phyloP scores from a whole-genome alignment of 2,113 vertebrate genomes.

The Chaetodon trifascialis region DNA sequence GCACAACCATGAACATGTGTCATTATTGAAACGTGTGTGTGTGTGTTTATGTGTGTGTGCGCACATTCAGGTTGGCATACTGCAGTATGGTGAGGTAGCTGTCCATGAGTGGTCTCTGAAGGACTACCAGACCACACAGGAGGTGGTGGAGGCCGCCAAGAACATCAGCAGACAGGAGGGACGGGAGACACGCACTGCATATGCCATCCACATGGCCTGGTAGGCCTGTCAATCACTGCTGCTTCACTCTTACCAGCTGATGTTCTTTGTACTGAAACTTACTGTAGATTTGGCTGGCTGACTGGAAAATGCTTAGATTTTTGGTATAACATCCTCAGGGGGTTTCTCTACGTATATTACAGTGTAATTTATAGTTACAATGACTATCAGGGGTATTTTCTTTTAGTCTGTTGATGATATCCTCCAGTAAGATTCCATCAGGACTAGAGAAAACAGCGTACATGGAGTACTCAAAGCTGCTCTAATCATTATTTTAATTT shows the following conservation, averaged over 20 bases:
- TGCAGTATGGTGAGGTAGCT: slow-evolving; percentile 93
- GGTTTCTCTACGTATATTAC: slow-evolving; percentile 44
- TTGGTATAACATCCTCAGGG: slow-evolving; percentile 25
- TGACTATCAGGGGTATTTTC: slow-evolving; percentile 37
- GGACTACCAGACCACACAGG: slow-evolving; percentile 88
- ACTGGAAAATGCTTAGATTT: slow-evolving; percentile 50
- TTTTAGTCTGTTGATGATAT: slow-evolving; percentile 2
- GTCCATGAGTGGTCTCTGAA: slow-evolving; percentile 93
- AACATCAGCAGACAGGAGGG: slow-evolving; percentile 96
- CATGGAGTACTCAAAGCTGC: not conserved
- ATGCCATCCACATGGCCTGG: slow-evolving; percentile 92
- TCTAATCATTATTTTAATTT: not conserved
- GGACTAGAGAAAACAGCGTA: not conserved
- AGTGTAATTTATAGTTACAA: slow-evolving; percentile 43
- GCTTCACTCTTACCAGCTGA: slow-evolving; percentile 17
- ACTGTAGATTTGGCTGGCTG: slow-evolving; percentile 22
- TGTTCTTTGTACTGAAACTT: slow-evolving; percentile 2
- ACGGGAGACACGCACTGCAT: slow-evolving; percentile 92
- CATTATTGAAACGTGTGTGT: slow-evolving; percentile 37
- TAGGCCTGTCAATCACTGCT: slow-evolving; percentile 73
- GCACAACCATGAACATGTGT: slow-evolving; percentile 32
- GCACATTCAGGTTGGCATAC: slow-evolving; percentile 88
- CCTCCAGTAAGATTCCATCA: slow-evolving; percentile 17
- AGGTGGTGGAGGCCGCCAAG: slow-evolving; percentile 91
- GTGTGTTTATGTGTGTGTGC: slow-evolving; percentile 19